Conservation (phyloP, 2,888 invertebrate genomes). For the Cynaeus angustus region DNA sequence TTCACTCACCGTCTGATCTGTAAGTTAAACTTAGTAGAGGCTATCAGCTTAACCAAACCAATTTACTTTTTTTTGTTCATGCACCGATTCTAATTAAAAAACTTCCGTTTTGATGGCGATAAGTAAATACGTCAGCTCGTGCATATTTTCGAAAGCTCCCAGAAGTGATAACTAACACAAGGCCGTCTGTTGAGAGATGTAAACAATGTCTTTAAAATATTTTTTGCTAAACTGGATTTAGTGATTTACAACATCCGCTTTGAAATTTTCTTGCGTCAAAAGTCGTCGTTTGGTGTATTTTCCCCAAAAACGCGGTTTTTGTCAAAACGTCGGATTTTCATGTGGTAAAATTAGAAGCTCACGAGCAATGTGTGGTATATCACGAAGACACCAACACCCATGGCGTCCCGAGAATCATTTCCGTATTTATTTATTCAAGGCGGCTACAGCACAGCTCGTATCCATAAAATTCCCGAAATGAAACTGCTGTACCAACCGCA, state of each 20-base stretch:
- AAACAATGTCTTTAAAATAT: slow-evolving; percentile 49
- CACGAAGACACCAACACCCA: slow-evolving; percentile 55
- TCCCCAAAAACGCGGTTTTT: no score
- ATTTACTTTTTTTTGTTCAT: slow-evolving; percentile 13
- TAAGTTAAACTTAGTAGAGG: no score
- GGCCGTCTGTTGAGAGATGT: slow-evolving; percentile 50
- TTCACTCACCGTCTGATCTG: no score
- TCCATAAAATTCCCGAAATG: slow-evolving; percentile 65
- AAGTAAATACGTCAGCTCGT: slow-evolving; percentile 42
- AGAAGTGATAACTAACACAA: slow-evolving; percentile 47
- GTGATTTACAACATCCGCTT: slow-evolving; percentile 47
- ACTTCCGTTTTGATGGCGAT: slow-evolving; percentile 27
- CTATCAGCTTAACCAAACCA: neutral
- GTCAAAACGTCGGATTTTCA: no score
- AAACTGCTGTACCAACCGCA: slow-evolving; percentile 46
- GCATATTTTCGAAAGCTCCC: slow-evolving; percentile 45
- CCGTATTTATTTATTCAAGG: slow-evolving; percentile 69
- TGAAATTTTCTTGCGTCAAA: slow-evolving; percentile 4
- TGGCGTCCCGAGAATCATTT: slow-evolving; percentile 66
- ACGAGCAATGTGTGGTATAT: slow-evolving; percentile 65
- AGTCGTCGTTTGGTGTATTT: no score
- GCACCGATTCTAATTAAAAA: slow-evolving; percentile 33
- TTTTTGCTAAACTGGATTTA: slow-evolving; percentile 42
- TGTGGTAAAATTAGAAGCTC: slow-evolving; percentile 51
- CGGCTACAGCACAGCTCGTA: slow-evolving; percentile 66